phyloP scores from a whole-genome alignment of 2,888 invertebrate genomes.

The Camptogramma bilineatum region DNA sequence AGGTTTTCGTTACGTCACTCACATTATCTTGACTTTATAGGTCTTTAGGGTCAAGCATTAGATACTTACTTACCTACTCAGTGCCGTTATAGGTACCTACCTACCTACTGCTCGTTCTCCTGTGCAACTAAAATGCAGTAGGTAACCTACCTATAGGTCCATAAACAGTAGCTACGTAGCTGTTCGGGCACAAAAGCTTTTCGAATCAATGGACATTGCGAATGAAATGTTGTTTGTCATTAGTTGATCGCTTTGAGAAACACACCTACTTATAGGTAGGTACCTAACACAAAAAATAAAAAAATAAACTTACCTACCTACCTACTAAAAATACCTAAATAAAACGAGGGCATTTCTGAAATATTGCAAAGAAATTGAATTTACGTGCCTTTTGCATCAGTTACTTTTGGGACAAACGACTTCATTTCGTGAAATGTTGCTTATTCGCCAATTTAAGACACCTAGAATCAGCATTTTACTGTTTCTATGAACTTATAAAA shows the following conservation, averaged over 20 bases:
- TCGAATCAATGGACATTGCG: not conserved
- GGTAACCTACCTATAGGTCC: too few relatives aligned
- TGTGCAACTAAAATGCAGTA: not conserved
- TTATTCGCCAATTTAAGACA: too few relatives aligned
- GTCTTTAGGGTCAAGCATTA: too few relatives aligned
- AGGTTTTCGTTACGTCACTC: conserved; percentile 44
- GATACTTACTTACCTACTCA: conserved; percentile 27
- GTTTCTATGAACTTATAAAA: too few relatives aligned
- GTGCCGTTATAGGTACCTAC: conserved; percentile 13
- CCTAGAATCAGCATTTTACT: too few relatives aligned
- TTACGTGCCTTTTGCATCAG: too few relatives aligned
- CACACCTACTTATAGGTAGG: not conserved
- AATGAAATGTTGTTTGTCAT: not conserved
- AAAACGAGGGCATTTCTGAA: too few relatives aligned
- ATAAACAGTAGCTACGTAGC: not conserved
- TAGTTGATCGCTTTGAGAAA: not conserved
- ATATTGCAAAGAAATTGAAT: too few relatives aligned
- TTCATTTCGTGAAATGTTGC: too few relatives aligned
- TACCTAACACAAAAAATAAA: not conserved
- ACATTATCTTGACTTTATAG: conserved; percentile 33
- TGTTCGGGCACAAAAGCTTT: not conserved
- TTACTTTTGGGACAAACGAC: too few relatives aligned
- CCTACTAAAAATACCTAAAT: too few relatives aligned
- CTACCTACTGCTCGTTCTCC: conserved; percentile 16
- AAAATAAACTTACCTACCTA: not conserved